These are phyloP conservation scores for Petrolisthes cinctipes DNA, from an alignment of 2,888 invertebrate species.

Conservation along the genomic window DNA sequence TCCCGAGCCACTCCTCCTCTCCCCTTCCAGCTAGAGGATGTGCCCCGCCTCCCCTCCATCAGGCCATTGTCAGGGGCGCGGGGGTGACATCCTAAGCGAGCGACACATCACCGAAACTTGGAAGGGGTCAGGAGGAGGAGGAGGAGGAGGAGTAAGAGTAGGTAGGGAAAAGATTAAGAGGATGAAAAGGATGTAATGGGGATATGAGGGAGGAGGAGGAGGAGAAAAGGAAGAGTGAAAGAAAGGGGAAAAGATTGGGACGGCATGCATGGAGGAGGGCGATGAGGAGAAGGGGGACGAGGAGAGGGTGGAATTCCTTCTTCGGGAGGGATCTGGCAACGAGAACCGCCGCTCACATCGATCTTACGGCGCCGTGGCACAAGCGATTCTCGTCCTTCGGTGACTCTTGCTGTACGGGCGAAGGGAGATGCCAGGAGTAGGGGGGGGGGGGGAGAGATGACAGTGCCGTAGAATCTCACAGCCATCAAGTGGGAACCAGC, in stretches of 20 bases:
- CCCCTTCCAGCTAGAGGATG: too few species aligned
- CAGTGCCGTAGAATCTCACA: constrained; percentile 40
- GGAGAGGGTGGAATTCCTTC: not conserved
- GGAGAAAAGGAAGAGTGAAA: too few species aligned
- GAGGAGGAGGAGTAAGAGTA: too few species aligned
- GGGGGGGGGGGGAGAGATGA: not conserved
- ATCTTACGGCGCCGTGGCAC: not conserved
- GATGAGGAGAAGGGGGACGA: constrained; percentile 5
- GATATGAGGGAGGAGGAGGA: too few species aligned
- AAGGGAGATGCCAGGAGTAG: not conserved
- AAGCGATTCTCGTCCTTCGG: not conserved
- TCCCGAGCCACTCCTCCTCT: not conserved
- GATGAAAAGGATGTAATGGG: too few species aligned
- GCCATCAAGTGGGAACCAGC: constrained; percentile 39
- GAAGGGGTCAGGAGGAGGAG: too few species aligned
- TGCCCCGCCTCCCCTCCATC: too few species aligned
- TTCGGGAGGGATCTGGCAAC: not conserved
- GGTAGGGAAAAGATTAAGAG: too few species aligned
- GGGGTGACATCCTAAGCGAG: too few species aligned
- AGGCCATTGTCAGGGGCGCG: too few species aligned
- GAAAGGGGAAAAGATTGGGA: too few species aligned
- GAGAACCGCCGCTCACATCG: not conserved
- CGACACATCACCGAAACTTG: too few species aligned
- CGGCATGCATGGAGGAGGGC: not conserved
- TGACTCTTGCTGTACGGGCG: not conserved